These are phyloP conservation scores for Antheraea pernyi DNA, from an alignment of 1,140 invertebrate species.

Conservation along the genomic window DNA sequence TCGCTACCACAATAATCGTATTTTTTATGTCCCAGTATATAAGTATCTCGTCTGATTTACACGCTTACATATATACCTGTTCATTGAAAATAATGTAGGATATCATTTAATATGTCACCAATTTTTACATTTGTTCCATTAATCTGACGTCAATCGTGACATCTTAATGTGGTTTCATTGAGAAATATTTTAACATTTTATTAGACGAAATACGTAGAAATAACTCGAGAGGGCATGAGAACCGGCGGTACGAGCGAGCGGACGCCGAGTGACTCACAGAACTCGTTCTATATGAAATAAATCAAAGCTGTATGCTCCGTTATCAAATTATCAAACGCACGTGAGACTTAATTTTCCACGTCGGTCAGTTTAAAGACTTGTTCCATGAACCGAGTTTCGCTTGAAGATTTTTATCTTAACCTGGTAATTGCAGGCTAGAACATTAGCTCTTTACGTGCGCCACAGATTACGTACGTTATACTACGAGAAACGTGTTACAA, in stretches of 20 bases:
- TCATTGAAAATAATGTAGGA: not conserved
- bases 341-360: conserved; percentile 73
- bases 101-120: not conserved
- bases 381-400: conserved; percentile 62
- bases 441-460: conserved; percentile 55
- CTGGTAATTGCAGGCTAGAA: conserved; percentile 70
- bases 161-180: conserved; percentile 2
- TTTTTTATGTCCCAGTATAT: not conserved
- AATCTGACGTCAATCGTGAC: conserved; percentile 1
- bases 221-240: conserved; percentile 59
- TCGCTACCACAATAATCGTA: conserved; percentile 6
- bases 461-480: conserved; percentile 32
- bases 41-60: not conserved
- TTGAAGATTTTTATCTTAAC: conserved; percentile 57
- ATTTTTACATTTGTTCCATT: not conserved
- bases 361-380: conserved; percentile 72
- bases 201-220: conserved; percentile 9
- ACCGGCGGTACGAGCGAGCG: conserved; percentile 60
- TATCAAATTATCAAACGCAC: conserved; percentile 78
- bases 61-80: not conserved
- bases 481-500: conserved; percentile 29
- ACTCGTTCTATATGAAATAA: conserved; percentile 60
- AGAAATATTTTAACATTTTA: not conserved
- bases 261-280: conserved; percentile 48
- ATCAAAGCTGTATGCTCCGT: conserved; percentile 60